A percentile compares a stretch with the other conserved stretches of the same genome.
Conservation (phyloP, 2,888 invertebrate genomes). For the Tanytarsus gracilentus region DNA sequence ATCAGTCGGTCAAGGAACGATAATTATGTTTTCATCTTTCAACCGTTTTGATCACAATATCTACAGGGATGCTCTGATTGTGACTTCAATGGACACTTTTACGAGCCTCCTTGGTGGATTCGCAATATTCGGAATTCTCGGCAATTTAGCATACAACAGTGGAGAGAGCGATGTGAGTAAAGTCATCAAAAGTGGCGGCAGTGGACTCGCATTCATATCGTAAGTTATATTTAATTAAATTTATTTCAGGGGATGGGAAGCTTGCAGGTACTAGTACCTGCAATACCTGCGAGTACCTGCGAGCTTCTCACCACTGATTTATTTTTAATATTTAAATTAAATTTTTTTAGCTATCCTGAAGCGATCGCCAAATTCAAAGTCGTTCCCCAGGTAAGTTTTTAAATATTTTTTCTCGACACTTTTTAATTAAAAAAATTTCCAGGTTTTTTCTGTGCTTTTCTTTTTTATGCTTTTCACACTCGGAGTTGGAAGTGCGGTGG, state of each 20-base stretch:
- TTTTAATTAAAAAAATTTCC: constrained; percentile 31
- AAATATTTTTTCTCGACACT: constrained; percentile 9
- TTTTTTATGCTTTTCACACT: constrained; percentile 74
- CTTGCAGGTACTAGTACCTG: no score
- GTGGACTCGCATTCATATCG: constrained; percentile 73
- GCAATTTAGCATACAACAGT: constrained; percentile 63
- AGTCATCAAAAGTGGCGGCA: constrained; percentile 68
- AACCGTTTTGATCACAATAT: constrained; percentile 62
- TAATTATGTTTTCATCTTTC: constrained; percentile 71
- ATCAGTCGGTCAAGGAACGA: constrained; percentile 63
- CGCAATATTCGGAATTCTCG: constrained; percentile 75
- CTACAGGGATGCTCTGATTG: constrained; percentile 69
- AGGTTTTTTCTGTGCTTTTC: constrained; percentile 68
- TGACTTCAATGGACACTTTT: constrained; percentile 71
- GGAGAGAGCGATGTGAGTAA: constrained; percentile 50
- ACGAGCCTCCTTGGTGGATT: constrained; percentile 73
- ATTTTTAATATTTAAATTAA: not conserved
- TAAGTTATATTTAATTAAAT: not conserved
- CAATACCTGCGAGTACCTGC: no score
- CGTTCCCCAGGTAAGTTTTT: constrained; percentile 55
- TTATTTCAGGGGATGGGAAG: no score
- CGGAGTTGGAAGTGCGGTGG: constrained; percentile 66
- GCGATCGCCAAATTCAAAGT: constrained; percentile 65
- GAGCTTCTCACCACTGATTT: no score
- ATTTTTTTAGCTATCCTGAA: constrained; percentile 54